Conservation (phyloP, 2,113 vertebrate species). For the Dipodomys stephensi region DNA sequence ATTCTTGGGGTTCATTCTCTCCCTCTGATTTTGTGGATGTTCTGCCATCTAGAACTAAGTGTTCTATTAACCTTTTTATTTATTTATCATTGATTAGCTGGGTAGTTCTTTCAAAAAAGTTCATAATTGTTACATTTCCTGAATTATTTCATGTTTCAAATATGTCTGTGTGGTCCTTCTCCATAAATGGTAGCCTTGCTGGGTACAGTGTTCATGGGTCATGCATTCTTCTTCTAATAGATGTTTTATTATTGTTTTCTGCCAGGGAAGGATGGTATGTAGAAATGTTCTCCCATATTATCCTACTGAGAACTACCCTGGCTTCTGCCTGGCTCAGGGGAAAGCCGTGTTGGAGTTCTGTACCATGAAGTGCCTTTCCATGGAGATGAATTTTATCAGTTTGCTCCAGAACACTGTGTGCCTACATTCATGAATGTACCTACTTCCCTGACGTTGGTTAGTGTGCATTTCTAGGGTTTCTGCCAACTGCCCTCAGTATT, state of each 20-base stretch:
- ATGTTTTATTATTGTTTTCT: slow-evolving; percentile 22
- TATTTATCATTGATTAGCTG: neutral
- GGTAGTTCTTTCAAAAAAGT: neutral
- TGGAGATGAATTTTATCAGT: neutral
- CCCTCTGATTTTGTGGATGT: neutral
- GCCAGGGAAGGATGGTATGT: neutral
- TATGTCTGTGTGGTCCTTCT: neutral
- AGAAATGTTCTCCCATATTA: neutral
- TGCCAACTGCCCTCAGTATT: too few species aligned
- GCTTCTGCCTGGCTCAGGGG: neutral
- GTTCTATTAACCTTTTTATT: neutral
- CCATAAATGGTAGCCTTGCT: neutral
- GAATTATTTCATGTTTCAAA: slow-evolving; percentile 29
- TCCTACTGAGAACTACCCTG: too few species aligned
- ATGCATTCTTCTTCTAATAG: neutral
- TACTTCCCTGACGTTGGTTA: too few species aligned
- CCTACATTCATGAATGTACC: neutral
- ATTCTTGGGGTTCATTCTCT: neutral
- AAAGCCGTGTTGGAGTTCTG: neutral
- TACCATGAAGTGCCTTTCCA: neutral
- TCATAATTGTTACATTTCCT: neutral
- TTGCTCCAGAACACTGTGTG: neutral
- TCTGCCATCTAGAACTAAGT: neutral
- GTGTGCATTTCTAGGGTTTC: too few species aligned
- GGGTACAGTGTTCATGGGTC: neutral